Base-by-base conservation (phyloP, 2,797 vertebrate species). In the Sebastes minor region DNA sequence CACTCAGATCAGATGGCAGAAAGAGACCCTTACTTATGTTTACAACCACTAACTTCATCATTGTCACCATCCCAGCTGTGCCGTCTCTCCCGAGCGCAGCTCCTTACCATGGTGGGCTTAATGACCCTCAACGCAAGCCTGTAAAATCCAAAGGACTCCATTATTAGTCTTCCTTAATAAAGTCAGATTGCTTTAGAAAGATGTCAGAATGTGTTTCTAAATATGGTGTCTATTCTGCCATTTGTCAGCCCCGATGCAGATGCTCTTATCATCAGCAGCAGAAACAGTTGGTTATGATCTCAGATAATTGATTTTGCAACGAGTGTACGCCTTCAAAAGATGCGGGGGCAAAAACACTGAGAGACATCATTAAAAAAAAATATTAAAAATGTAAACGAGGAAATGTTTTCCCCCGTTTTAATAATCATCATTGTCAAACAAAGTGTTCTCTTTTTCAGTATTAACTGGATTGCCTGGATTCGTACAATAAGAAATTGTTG, bases 151-250 rank as follows among this genome's bases (percentile, higher is more conserved):
- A 79, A 82, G 76, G 82, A 83, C 76, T 53, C 68, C 78, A 73
- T 90, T 88, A 92, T 94, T 86, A 89, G 82, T 91, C 89, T 81
- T 81, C 76, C 85, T 73, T 89, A 90, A 91, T 88, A 90, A 91
- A 89, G 87, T 90, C 63, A 76, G 84, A 90, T 89, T 88, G 86
- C 86, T 87, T 83, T 60, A 66, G 67, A 78, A 60, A 71, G 71
- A 84, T 79, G 76, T 84, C 78, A 73, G 59, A 83, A 83, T 78
- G 68, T 62, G 57, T 84, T 80, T 84, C 65, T 78, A 83, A 89
- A 86, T 71, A 63, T 61, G 55, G 12, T 5, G 42, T 82, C 22
- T 74, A 9, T 85, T 84, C 56, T 83, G 65, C 76, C 49, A 77
- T 79, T 80, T 71, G 75, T 74, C 61, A 80, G 74, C 74, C 76